Conservation (phyloP, 2,797 vertebrate species). For the Syndactyla subalaris region DNA sequence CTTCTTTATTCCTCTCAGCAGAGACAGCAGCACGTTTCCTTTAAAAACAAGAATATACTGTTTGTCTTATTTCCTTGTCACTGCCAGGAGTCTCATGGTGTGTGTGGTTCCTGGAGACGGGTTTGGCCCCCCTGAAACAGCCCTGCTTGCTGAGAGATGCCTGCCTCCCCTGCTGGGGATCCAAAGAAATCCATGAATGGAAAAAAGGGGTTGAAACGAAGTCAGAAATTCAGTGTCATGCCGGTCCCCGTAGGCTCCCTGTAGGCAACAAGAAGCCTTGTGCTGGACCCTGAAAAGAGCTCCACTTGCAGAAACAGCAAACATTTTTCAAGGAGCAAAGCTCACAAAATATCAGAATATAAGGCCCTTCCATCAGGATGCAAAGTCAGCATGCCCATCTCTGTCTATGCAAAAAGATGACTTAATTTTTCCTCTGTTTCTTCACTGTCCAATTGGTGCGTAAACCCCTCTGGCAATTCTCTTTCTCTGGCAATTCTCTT, state of each 20-base stretch:
- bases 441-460: neutral
- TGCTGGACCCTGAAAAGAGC: neutral
- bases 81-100: neutral
- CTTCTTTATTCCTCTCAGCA: neutral
- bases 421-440: neutral
- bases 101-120: accelerated
- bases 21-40: neutral
- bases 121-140: neutral
- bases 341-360: neutral
- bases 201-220: neutral
- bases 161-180: neutral
- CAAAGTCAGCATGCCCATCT: neutral
- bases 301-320: neutral
- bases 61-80: neutral
- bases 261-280: neutral
- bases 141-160: neutral
- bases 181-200: neutral
- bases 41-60: neutral
- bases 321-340: neutral
- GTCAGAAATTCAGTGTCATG: neutral
- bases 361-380: neutral
- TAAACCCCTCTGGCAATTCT: neutral
- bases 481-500: neutral
- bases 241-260: neutral
- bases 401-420: neutral